phyloP scores from a whole-genome alignment of 2,797 vertebrate species.

The Acrocephalus scirpaceus region DNA sequence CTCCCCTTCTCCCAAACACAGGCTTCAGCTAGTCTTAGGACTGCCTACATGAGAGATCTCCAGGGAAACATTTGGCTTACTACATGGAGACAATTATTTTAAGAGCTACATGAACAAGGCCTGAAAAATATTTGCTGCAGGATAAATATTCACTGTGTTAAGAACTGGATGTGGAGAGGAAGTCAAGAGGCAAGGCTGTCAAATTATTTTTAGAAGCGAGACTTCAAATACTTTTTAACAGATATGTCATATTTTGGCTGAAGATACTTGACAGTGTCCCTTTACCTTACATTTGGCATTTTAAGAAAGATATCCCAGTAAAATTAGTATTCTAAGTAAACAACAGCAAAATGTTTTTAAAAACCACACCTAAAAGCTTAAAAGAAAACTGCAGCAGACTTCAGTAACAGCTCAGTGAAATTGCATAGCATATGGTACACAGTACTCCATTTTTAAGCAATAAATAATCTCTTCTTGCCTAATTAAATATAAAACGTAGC shows the following conservation, averaged over 20 bases:
- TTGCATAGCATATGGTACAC: slow-evolving; percentile 10
- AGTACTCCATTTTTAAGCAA: slow-evolving; percentile 38
- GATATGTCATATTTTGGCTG: not conserved
- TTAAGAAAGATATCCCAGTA: slow-evolving; percentile 22
- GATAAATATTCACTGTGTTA: not conserved
- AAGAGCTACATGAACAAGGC: not conserved
- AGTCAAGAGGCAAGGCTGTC: not conserved
- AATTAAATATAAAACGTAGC: slow-evolving; percentile 11
- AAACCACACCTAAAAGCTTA: slow-evolving; percentile 25
- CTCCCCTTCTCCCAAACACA: not conserved
- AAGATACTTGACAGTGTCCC: not conserved
- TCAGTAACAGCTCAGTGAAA: slow-evolving; percentile 18
- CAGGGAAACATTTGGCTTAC: not conserved
- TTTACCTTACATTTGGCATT: slow-evolving; percentile 49
- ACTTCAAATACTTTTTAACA: not conserved
- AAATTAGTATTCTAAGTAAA: slow-evolving; percentile 48
- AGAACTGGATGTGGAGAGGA: not conserved
- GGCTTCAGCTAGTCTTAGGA: not conserved
- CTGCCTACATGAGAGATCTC: not conserved
- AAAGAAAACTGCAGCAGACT: slow-evolving; percentile 7
- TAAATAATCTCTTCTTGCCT: slow-evolving; percentile 30
- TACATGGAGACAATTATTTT: not conserved
- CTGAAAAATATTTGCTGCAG: not conserved
- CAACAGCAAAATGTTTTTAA: slow-evolving; percentile 22
- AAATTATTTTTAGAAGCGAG: not conserved